Base-by-base conservation (phyloP, 1,140 invertebrate genomes). In the Hypsibius dujardini region DNA sequence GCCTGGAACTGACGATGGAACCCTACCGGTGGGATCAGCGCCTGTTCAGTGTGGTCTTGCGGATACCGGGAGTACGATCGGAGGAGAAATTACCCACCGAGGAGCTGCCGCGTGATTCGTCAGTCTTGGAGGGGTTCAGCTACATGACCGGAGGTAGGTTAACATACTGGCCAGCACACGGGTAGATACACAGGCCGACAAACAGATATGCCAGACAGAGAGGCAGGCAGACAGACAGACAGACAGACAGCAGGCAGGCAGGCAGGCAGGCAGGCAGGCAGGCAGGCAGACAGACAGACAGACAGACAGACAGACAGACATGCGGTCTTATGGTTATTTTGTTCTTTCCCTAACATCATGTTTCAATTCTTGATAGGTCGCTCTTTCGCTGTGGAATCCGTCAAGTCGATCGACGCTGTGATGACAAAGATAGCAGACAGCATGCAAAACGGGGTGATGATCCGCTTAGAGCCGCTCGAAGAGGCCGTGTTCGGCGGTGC, bases 21-120 rank as follows among this genome's bases (percentile, higher is more conserved):
- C 93, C 94, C 46, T 98, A 96, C 77, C 85, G 95, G 73, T 99
- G 96, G 95, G 96, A 99, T 81, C 95, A 99, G 81, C 83, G 95
- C 72, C 82, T 99, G 45, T 99, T 97, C 82, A 90, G 92, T 1
- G 80, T 98, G 73, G 95, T 98, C 45, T 81, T 98, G 2, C 83
- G 92, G 73, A 83, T 98, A 77, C 86, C 91, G 50, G 93, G 91
- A 67, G 87, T 87, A 47, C 86, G 86, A 50, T 82, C 85, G 1
- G 82, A 84, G 3, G 86, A 87, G 72, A 83, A 85, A 75, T 84
- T 42, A 15, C 40, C 71, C 84, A 45, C 87, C 86, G 47, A 83
- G 15, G 70, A 92, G 71, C 90, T 94, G 40, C 89, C 92, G 46
- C 90, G 89, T 75, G 93, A 97, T 77, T 85, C 87, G 72, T 92